Base-by-base conservation (phyloP, 2,888 invertebrate genomes). In the Drosophila meridionalis region DNA sequence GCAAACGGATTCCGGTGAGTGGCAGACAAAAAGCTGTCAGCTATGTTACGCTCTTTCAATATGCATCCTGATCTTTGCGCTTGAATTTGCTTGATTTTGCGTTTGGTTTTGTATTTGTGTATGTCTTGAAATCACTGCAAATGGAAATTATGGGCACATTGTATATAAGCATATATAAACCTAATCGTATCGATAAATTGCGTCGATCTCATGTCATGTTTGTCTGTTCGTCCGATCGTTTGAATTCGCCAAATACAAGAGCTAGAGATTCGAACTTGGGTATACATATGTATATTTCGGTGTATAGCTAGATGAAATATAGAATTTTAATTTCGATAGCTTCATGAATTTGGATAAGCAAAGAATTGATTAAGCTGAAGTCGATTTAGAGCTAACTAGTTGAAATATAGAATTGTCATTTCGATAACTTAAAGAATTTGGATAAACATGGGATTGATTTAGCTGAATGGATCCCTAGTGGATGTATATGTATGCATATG, bases 1-100 rank as follows among this genome's bases (percentile, higher is more conserved):
- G 50, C 53, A 76, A 58, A 20, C 82, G 14, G 86, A 86, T 57
- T 56, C 80, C 26, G 89, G 86, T 87, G 20, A 70, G 83, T 52
- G 8, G 26, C 63, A 20, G 56, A 43, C 60, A 50, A 38, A 20
- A 47, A 26, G 38, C 34, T 57, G 28, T 12, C 12, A 26, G 26
- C 28, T 62, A 30, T 50, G 32, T 8, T 14, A 36, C 43, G 8
- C 26, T 6, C 30, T 5, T 56, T 50, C 9, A 1, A 42, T 42
- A 34, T 45, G 58, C 43, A 40, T 55, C 4, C 38, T 9, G 28
- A 38, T 40, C 5, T 42, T 56, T 30, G 40, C 50, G 50, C 50
- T 52, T 52, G 42, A 45, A 34, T 26, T 34, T 50, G 26, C 38
- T 12, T n/a, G 28, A 9, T 55, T 60, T 60, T 30, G 7, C 30